These are phyloP conservation scores for Leptatherina wallacei DNA, from an alignment of 2,797 vertebrate genomes.

Conservation along the genomic window DNA sequence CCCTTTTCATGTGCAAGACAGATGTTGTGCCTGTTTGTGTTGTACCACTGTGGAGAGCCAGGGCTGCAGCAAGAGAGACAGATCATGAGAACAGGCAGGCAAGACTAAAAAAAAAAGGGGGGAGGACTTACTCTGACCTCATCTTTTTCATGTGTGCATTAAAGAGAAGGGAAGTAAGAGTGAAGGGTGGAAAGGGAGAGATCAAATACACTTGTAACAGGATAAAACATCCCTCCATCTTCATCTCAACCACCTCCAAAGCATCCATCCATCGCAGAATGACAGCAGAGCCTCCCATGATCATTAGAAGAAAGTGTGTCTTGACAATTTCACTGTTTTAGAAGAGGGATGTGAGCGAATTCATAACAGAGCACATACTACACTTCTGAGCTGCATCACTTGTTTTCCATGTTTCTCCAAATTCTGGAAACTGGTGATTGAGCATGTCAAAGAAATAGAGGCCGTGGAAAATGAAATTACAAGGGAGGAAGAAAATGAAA, in stretches of 20 bases:
- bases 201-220: conserved; percentile 41
- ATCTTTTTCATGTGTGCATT: conserved; percentile 22
- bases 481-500: too few relatives aligned
- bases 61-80: conserved; percentile 47
- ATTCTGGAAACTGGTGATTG: too few relatives aligned
- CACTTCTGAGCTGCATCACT: too few relatives aligned
- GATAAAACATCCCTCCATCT: conserved; percentile 21
- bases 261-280: conserved; percentile 35
- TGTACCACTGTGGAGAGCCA: conserved; percentile 43
- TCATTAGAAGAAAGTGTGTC: not conserved
- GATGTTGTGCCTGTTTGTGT: conserved; percentile 72
- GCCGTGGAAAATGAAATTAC: too few relatives aligned
- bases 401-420: too few relatives aligned
- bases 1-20: conserved; percentile 75
- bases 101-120: conserved; percentile 5
- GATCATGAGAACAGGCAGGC: conserved; percentile 31
- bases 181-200: conserved; percentile 19
- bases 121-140: conserved; percentile 25
- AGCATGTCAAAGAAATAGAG: too few relatives aligned
- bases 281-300: conserved; percentile 15
- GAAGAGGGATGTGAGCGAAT: not conserved
- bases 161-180: not conserved
- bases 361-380: too few relatives aligned
- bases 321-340: not conserved
- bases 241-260: conserved; percentile 22